Percentiles rank a stretch among this genome's conserved stretches.
These are phyloP conservation scores for Zapornia atra DNA, from an alignment of 2,113 vertebrate species.

Conservation along the genomic window DNA sequence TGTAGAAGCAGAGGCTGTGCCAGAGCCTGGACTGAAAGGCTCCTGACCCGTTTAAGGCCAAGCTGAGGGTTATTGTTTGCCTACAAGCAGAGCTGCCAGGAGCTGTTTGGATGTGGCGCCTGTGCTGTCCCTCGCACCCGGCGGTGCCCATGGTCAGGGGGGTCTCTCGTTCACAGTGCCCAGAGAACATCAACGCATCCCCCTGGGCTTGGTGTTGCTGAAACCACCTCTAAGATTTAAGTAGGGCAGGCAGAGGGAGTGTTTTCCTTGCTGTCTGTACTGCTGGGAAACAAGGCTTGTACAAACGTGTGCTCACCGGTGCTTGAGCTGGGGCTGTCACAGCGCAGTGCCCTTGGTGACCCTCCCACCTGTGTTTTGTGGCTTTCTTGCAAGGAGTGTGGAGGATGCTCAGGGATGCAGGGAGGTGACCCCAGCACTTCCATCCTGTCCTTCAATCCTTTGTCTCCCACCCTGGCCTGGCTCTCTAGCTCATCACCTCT, in stretches of 20 bases:
- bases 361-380: rapidly evolving
- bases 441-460: rapidly evolving
- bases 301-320: rapidly evolving
- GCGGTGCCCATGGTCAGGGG: rapidly evolving
- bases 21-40: background rate
- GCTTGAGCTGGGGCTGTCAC: rapidly evolving
- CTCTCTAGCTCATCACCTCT: rapidly evolving
- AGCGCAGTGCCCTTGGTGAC: rapidly evolving
- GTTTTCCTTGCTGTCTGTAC: rapidly evolving
- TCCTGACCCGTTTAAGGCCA: background rate
- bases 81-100: background rate
- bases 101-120: rapidly evolving
- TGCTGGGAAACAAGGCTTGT: background rate
- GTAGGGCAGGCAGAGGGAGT: background rate
- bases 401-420: background rate
- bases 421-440: background rate
- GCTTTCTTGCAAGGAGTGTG: rapidly evolving
- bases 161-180: background rate
- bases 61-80: background rate
- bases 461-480: rapidly evolving
- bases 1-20: background rate
- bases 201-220: background rate
- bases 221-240: background rate
- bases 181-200: rapidly evolving
- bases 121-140: background rate